phyloP scores from a whole-genome alignment of 2,888 invertebrate genomes.

The Carterocephalus palaemon region DNA sequence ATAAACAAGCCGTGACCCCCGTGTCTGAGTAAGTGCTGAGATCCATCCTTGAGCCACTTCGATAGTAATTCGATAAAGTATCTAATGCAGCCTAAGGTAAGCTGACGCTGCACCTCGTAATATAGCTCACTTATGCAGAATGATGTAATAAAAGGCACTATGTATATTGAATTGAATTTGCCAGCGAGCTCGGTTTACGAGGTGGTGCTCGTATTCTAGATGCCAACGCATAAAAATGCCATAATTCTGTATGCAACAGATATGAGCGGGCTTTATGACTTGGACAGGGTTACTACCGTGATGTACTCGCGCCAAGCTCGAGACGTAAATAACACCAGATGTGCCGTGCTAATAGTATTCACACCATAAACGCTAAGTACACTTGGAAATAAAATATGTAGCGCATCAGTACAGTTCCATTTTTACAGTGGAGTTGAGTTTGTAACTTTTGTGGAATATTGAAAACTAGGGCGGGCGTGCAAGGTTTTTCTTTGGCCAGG shows the following conservation, averaged over 20 bases:
- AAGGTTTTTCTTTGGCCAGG: constrained; percentile 3
- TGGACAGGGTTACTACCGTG: constrained; percentile 27
- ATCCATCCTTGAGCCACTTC: constrained; percentile 13
- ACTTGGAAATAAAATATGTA: constrained; percentile 18
- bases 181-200: constrained; percentile 56
- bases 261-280: constrained; percentile 49
- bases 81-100: constrained; percentile 13
- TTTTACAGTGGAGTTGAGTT: constrained; percentile 9
- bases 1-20: neutral
- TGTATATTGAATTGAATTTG: constrained; percentile 63
- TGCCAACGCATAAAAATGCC: constrained; percentile 61
- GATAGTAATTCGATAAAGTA: constrained; percentile 21
- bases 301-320: constrained; percentile 28
- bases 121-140: constrained; percentile 43
- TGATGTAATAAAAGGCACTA: constrained; percentile 48
- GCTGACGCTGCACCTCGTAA: constrained; percentile 16
- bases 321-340: constrained; percentile 29
- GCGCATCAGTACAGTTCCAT: constrained; percentile 1
- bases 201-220: constrained; percentile 49
- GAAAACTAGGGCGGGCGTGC: constrained; percentile 9
- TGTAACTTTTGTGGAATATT: constrained; percentile 2
- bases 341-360: constrained; percentile 26
- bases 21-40: constrained; percentile 4
- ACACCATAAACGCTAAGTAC: constrained; percentile 28
- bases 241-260: constrained; percentile 65